Percentiles rank a stretch among this genome's conserved stretches.
Conservation (phyloP, 2,113 vertebrate genomes). For the Notechis scutatus region DNA sequence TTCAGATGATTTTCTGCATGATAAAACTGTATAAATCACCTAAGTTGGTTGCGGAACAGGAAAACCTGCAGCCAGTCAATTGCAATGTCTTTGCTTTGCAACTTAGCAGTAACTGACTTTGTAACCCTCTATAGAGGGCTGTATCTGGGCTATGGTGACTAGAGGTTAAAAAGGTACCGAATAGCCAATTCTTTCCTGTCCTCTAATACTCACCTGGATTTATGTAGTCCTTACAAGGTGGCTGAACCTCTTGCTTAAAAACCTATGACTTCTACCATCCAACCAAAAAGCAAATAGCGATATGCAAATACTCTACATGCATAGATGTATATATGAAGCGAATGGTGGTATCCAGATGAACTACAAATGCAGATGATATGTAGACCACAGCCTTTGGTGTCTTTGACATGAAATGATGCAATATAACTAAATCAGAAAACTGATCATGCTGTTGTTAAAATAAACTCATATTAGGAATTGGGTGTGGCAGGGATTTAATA, state of each 20-base stretch:
- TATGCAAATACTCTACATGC: not conserved
- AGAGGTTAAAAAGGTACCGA: not conserved
- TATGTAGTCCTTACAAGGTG: not conserved
- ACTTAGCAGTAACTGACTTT: not conserved
- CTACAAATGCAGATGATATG: not conserved
- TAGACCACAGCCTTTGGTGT: not conserved
- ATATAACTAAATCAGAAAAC: not conserved
- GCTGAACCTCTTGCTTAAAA: not conserved
- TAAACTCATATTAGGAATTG: not conserved
- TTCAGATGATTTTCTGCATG: not conserved
- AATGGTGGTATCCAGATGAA: not conserved
- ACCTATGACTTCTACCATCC: not conserved
- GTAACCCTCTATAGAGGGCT: not conserved
- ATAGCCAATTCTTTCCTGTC: not conserved
- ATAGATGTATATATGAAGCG: not conserved
- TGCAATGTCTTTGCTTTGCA: not conserved
- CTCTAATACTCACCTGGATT: not conserved
- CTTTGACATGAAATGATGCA: not conserved
- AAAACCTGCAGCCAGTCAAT: not conserved
- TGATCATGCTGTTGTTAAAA: not conserved
- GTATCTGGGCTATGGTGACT: not conserved
- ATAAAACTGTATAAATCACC: not conserved
- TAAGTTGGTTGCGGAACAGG: not conserved
- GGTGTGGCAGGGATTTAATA: not conserved
- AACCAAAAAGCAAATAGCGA: not conserved